Evolutionary conservation across 1,140 invertebrate genomes (phyloP), one percentile per base, ranked within the genome.

Genomic region (Pseudomyrmex concolor): DNA sequence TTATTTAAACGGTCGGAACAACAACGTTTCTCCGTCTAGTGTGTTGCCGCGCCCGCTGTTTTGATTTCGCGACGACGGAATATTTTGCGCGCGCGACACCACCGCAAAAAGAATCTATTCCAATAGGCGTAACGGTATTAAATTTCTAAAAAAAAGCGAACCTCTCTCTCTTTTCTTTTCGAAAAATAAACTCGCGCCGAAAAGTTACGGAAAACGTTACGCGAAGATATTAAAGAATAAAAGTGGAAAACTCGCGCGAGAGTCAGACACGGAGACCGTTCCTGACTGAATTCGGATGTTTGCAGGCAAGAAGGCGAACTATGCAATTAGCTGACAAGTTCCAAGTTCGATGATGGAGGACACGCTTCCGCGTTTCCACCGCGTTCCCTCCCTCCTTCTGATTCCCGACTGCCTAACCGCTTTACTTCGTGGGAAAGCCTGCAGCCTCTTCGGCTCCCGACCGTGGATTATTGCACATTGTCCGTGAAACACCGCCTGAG

Each of bases 1-100:
- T 94, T 93, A 94, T 94, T 93, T 93, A 94, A 93, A 88, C 89
- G 84, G 83, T 66, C 82, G 78, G 88, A 89, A 89, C 84, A 89
- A 89, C 86, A 89, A 89, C 83, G 63, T 76, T 51, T 55, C 66
- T 13, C 25, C 34, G 34, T 34, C 34, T 34, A 70, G 73, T 59
- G 22, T 15, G 12, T 22, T 22, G 34, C 34, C 5, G 34, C 34
- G n/a, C 51, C 60, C 64, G 71, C 62, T 60, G 15, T 63, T 80
- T 71, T 55, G 54, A 63, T 77, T 22, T 45, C 34, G 7, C 34
- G 34, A 13, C 19, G 25, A 34, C 48, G 19, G 50, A 25, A 73
- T 60, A 50, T 22, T 55, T 59, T 19, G 34, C 34, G 3, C 34
- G 3, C 45, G 45, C 48, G 12, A 68, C 8, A 17, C 17, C 22